These are phyloP conservation scores for Lucilia sericata DNA, from an alignment of 1,140 invertebrate genomes.

Conservation along the genomic window DNA sequence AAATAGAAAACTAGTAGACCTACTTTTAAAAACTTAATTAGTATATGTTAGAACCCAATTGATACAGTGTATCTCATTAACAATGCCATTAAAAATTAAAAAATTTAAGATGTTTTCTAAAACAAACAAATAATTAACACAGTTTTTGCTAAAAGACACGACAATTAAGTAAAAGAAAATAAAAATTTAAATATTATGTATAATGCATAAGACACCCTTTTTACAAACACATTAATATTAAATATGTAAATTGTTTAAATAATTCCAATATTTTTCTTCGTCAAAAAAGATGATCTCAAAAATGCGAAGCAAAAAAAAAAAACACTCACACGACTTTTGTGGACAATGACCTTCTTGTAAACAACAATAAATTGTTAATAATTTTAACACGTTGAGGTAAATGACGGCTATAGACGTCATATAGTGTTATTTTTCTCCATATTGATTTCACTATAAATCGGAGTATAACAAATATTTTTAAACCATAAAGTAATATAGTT, in stretches of 20 bases:
- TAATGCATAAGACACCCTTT: neutral
- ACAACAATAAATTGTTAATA: neutral
- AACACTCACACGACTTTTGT: neutral
- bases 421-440: no score
- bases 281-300: neutral
- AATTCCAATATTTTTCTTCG: neutral
- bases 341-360: conserved; percentile 11
- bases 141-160: neutral
- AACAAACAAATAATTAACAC: neutral
- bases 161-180: neutral
- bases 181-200: neutral
- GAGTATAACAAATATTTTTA: no score
- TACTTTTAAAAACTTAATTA: no score
- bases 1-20: no score
- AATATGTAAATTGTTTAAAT: no score
- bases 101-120: neutral
- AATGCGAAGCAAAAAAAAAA: neutral
- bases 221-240: neutral
- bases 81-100: no score
- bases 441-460: no score
- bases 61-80: no score
- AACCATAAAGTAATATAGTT: no score
- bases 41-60: no score
- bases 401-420: no score
- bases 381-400: no score